Conservation (phyloP, 2,113 vertebrate species). For the Nycticebus coucang region DNA sequence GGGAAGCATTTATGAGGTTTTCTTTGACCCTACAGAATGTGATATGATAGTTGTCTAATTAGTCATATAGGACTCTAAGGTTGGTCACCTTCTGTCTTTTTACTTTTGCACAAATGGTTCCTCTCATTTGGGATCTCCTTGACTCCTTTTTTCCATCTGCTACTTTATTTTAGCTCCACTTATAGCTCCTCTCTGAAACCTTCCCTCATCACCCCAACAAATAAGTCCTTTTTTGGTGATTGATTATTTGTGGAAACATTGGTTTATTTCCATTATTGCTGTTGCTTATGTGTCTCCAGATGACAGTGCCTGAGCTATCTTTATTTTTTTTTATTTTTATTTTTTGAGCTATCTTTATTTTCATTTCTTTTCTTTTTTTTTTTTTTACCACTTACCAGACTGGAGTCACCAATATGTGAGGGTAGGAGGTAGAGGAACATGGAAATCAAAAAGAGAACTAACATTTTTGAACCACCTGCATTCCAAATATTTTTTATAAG, state of each 20-base stretch:
- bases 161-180: not conserved
- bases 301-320: not conserved
- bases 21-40: not conserved
- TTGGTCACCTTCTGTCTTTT: not conserved
- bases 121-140: not conserved
- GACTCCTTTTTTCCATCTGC: not conserved
- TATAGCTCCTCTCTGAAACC: not conserved
- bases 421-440: not conserved
- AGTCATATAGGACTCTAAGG: not conserved
- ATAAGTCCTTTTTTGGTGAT: not conserved
- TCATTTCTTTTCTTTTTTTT: not conserved
- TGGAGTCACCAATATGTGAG: not conserved
- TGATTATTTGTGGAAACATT: not conserved
- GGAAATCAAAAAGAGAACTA: not conserved
- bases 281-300: not conserved
- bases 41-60: not conserved
- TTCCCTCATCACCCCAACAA: not conserved
- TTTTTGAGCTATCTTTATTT: not conserved
- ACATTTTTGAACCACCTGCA: not conserved
- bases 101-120: not conserved
- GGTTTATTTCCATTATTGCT: not conserved
- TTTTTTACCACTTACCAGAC: not conserved
- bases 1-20: constrained; percentile 7
- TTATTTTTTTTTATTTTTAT: too few relatives aligned
- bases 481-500: not conserved